These are phyloP conservation scores for Masnerella sp. DNA, from an alignment of 2,888 invertebrate species.

Conservation along the genomic window DNA sequence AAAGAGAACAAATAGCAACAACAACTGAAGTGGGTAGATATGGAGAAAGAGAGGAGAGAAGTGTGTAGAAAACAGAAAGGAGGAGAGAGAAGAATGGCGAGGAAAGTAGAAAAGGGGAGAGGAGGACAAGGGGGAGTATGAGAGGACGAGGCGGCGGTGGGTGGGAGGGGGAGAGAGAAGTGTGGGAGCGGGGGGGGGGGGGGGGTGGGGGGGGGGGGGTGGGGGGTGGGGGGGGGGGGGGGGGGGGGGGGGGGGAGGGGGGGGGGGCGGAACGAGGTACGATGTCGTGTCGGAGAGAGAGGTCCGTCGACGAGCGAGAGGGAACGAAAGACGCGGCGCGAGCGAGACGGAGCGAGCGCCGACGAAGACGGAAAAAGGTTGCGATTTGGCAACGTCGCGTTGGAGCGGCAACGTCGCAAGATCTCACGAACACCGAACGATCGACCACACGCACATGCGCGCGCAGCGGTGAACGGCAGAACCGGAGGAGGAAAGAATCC, in stretches of 20 bases:
- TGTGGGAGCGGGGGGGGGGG: no score
- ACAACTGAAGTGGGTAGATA: no score
- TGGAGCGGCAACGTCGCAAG: slow-evolving; percentile 66
- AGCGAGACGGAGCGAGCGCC: slow-evolving; percentile 52
- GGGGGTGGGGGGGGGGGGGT: background rate
- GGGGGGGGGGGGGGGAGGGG: slow-evolving; percentile 8
- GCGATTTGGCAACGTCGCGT: slow-evolving; percentile 64
- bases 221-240: background rate
- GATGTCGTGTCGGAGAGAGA: slow-evolving; percentile 42
- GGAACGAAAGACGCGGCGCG: slow-evolving; percentile 20
- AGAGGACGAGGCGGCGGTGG: no score
- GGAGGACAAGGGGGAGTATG: no score
- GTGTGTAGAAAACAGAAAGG: no score
- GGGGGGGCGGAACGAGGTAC: slow-evolving; percentile 60
- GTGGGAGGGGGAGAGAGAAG: no score
- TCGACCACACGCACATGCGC: slow-evolving; percentile 70
- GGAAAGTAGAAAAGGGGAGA: no score
- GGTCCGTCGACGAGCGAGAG: slow-evolving; percentile 26
- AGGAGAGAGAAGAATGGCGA: no score
- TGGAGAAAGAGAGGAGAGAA: no score
- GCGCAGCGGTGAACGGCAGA: slow-evolving; percentile 71
- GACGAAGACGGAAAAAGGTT: slow-evolving; percentile 39
- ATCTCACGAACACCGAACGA: slow-evolving; percentile 71
- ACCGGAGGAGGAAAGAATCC: slow-evolving; percentile 74
- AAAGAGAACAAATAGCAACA: no score